Conservation (phyloP, 2,888 invertebrate species). For the Cheilosia pagana region DNA sequence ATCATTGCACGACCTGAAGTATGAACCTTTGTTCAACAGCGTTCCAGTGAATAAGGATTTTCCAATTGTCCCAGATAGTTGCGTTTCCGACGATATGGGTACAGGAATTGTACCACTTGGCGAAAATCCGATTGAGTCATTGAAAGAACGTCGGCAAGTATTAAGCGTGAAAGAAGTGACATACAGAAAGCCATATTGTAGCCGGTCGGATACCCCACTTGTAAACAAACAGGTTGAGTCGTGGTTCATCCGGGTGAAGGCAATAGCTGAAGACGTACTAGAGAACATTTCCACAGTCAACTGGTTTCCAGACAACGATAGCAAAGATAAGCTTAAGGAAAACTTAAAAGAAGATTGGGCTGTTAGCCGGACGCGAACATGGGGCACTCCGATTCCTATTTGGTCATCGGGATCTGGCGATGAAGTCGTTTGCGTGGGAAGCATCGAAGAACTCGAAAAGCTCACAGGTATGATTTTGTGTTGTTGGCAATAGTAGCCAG, state of each 20-base stretch:
- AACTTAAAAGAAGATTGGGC: conserved; percentile 99
- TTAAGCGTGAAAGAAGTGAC: conserved; percentile 89
- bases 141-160: conserved; percentile 90
- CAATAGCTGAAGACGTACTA: conserved; percentile 90
- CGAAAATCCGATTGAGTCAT: conserved; percentile 90
- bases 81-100: conserved; percentile 96
- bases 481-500: too few relatives aligned
- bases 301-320: conserved; percentile 98
- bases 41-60: conserved; percentile 86
- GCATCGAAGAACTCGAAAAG: conserved; percentile 92
- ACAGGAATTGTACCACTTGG: conserved; percentile 98
- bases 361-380: conserved; percentile 96
- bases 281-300: conserved; percentile 92
- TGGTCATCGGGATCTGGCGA: conserved; percentile 96
- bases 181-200: conserved; percentile 98
- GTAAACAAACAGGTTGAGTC: conserved; percentile 98
- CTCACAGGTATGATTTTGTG: conserved; percentile 87
- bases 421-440: conserved; percentile 95
- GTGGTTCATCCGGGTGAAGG: conserved; percentile 97
- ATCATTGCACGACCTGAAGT: conserved; percentile 89
- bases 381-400: conserved; percentile 98
- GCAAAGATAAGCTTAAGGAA: conserved; percentile 95
- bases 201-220: conserved; percentile 98
- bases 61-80: conserved; percentile 91
- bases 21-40: conserved; percentile 91